phyloP scores from a whole-genome alignment of 2,113 vertebrate species.

The Pedetes capensis region DNA sequence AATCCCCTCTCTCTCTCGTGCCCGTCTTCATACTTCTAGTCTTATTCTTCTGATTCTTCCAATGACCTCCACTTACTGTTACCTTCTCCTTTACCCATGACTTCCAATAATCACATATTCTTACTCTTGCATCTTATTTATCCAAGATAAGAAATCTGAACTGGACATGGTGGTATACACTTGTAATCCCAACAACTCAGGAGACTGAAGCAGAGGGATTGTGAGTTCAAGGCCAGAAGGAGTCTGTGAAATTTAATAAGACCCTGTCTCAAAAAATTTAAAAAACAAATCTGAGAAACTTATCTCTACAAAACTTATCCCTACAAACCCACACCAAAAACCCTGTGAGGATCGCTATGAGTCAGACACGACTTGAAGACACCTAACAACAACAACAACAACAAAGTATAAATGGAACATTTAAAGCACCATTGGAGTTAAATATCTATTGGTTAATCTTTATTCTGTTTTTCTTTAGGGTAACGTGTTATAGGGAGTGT shows the following conservation, averaged over 20 bases:
- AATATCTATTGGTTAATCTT: background rate
- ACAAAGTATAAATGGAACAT: background rate
- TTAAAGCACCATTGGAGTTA: constrained; percentile 18
- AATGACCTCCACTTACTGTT: background rate
- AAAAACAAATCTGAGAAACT: background rate
- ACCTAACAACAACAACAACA: too few species aligned
- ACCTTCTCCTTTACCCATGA: background rate
- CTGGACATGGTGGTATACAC: too few species aligned
- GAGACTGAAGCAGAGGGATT: too few species aligned
- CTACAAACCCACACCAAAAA: too few species aligned
- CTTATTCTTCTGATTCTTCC: background rate
- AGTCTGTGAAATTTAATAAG: too few species aligned
- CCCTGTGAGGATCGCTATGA: too few species aligned
- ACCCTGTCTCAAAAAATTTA: too few species aligned
- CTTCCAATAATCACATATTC: background rate
- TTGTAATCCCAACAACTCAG: too few species aligned
- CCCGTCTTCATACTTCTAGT: background rate
- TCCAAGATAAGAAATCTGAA: background rate
- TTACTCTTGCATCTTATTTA: background rate
- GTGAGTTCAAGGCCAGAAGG: too few species aligned
- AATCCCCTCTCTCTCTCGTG: background rate
- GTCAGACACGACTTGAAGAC: too few species aligned
- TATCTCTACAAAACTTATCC: too few species aligned
- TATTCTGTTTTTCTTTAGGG: background rate
- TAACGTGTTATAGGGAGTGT: background rate